Evolutionary conservation across 2,888 invertebrate genomes (phyloP).

Genomic region (Netelia melanura): DNA sequence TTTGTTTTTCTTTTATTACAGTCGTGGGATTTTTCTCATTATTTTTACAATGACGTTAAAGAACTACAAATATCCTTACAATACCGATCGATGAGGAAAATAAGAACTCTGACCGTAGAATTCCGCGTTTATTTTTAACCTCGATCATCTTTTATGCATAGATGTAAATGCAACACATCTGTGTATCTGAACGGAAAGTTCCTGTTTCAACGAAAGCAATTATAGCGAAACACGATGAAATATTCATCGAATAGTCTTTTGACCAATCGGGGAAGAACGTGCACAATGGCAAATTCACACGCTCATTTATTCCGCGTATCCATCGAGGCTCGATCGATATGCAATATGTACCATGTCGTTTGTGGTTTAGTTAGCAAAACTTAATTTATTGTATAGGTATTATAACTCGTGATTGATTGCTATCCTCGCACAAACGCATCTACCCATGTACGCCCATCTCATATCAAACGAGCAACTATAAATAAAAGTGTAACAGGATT

Average conservation of each 20-base stretch:
- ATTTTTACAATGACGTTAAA: neutral
- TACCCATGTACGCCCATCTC: neutral
- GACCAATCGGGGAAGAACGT: neutral
- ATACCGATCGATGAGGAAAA: neutral
- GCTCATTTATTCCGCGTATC: neutral
- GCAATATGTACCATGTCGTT: neutral
- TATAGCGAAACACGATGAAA: neutral
- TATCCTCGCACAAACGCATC: neutral
- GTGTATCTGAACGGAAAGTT: neutral
- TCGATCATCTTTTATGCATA: neutral
- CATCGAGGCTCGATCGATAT: neutral
- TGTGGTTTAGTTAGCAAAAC: neutral
- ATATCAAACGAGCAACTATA: neutral
- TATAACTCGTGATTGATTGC: neutral
- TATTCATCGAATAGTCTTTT: neutral
- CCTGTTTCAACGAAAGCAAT: neutral
- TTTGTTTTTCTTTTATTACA: neutral
- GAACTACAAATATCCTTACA: too few relatives aligned
- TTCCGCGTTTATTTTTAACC: neutral
- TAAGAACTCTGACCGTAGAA: neutral
- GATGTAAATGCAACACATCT: neutral
- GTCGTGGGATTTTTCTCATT: neutral
- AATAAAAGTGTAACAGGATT: neutral
- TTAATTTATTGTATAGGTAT: neutral
- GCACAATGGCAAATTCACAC: neutral